Conservation (phyloP, 2,797 vertebrate genomes). For the Tolypeutes matacus region DNA sequence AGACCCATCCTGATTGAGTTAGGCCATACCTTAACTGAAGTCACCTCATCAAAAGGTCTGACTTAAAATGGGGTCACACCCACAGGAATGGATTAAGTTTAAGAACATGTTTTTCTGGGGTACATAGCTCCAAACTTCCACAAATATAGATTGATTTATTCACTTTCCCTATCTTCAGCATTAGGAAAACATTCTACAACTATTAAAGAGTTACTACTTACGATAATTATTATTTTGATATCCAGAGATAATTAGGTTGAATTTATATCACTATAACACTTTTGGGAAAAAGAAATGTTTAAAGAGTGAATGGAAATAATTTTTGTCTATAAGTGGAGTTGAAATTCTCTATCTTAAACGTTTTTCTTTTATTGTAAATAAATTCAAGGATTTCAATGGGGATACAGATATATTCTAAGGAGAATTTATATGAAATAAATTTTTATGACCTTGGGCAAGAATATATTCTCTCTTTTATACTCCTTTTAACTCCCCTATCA, state of each 20-base stretch:
- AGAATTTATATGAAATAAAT: conserved; percentile 7
- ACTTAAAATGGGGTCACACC: no score
- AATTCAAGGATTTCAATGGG: neutral
- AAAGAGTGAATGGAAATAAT: neutral
- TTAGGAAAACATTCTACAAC: neutral
- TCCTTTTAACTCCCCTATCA: neutral
- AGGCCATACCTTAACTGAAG: no score
- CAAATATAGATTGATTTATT: neutral
- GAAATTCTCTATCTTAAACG: neutral
- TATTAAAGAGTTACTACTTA: neutral
- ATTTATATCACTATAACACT: neutral
- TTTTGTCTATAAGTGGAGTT: neutral
- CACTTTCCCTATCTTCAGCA: neutral
- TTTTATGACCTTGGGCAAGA: neutral
- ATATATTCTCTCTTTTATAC: neutral
- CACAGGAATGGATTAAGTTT: no score
- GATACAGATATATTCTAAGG: neutral
- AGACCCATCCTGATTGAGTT: no score
- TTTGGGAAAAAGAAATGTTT: neutral
- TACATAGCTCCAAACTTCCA: no score
- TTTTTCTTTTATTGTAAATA: neutral
- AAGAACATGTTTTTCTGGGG: no score
- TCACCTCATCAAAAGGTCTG: no score
- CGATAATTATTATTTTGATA: neutral
- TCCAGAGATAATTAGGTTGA: neutral